Evolutionary conservation across 64 coral and sea anemone genomes (phyloP).

Genomic region (Dendrophyllia cribrosa): DNA sequence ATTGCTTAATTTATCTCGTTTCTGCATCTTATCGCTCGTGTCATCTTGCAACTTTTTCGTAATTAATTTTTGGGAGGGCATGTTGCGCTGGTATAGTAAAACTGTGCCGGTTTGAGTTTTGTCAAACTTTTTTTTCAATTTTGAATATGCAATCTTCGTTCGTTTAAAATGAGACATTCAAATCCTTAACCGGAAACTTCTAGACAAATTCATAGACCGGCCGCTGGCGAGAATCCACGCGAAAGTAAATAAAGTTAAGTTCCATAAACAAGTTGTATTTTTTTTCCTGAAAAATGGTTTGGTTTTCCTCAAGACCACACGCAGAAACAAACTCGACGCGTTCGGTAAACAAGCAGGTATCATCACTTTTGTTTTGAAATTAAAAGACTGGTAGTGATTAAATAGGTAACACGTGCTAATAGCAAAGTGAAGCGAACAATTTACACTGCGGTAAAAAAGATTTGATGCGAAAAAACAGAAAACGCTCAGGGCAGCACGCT

Average conservation of each 20-base stretch:
- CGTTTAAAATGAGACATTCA: no score
- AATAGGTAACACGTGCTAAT: neutral
- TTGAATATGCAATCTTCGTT: no score
- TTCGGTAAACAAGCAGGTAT: neutral
- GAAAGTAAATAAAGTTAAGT: neutral
- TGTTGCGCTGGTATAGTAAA: neutral
- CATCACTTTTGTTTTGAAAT: neutral
- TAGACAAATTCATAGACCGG: neutral
- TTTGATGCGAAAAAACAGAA: no score
- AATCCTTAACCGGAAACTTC: neutral
- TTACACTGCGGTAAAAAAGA: no score
- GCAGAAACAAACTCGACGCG: neutral
- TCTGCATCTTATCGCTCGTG: constrained; percentile 3
- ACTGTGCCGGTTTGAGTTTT: no score
- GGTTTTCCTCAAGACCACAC: constrained; percentile 33
- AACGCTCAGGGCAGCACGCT: no score
- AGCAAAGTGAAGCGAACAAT: no score
- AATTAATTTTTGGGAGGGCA: neutral
- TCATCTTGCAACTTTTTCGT: neutral
- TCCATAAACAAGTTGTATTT: neutral
- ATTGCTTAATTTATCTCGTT: neutral
- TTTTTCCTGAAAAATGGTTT: neutral
- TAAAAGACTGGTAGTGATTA: neutral
- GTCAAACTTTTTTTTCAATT: no score
- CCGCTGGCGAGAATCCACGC: neutral